Evolutionary conservation across 2,888 invertebrate species (phyloP).

Genomic region (Bimastos eiseni): DNA sequence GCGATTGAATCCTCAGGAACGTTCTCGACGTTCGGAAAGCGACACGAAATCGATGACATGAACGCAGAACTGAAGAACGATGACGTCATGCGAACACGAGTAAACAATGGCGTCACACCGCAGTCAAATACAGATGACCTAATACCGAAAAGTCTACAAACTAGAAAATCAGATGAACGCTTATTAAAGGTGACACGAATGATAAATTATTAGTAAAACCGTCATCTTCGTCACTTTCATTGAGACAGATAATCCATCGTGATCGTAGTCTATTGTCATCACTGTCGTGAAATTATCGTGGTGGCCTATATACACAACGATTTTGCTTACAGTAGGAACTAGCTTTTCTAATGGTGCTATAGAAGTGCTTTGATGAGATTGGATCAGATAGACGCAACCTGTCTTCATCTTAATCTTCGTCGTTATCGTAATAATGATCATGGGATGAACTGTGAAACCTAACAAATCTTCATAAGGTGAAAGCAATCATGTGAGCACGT

Average conservation of each 20-base stretch:
- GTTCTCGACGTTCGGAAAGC: neutral
- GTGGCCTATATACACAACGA: no score
- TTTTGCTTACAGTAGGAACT: no score
- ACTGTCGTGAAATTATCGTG: neutral
- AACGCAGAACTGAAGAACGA: neutral
- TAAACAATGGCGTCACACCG: slow-evolving; percentile 3
- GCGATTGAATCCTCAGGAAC: neutral
- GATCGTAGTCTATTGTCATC: neutral
- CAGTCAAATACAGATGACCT: neutral
- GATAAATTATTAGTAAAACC: neutral
- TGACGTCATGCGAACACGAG: slow-evolving; percentile 20
- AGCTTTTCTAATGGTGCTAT: no score
- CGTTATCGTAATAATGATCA: no score
- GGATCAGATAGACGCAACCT: no score
- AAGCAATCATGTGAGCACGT: no score
- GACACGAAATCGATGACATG: slow-evolving; percentile 2
- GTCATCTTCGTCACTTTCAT: slow-evolving; percentile 28
- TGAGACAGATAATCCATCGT: neutral
- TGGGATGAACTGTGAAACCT: no score
- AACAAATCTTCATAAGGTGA: no score
- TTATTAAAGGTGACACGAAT: neutral
- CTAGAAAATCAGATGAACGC: no score
- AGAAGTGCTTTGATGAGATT: no score
- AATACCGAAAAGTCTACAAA: no score
- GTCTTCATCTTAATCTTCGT: no score